Evolutionary conservation across 1,140 invertebrate genomes (phyloP), one percentile per base, ranked within the genome.

Genomic region (Scylla paramamosain): DNA sequence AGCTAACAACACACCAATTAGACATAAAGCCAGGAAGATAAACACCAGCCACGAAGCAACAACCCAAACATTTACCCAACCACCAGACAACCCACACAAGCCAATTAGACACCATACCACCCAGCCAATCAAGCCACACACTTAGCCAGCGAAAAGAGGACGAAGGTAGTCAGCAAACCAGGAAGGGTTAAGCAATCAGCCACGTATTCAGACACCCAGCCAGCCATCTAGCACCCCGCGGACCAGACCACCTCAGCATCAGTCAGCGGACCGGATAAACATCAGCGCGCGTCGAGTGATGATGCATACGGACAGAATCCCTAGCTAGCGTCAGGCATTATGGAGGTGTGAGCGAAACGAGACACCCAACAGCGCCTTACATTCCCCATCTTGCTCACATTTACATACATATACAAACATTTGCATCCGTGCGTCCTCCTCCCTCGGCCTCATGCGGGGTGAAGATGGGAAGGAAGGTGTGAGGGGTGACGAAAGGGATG

Each of bases 391-490:
- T 8, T n/a, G 12, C n/a, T n/a, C 67, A 1, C 20, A n/a, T n/a
- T 77, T n/a, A n/a, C 67, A 77, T 77, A n/a, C 20, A 77, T n/a
- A 77, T 77, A 77, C 67, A 77, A 77, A 77, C 67, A 77, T 77
- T 77, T n/a, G 67, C 67, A 77, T 77, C 67, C 16, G 20, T 20
- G 67, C 67, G 67, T 77, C 20, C 6, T 7, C 20, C 67, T n/a
- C 25, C 67, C 67, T 25, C 67, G 39, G 6, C 39, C 39, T 39
- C 39, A 39, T 39, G 39, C 39, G 39, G 39, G 39, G 39, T 39
- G 39, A 39, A 39, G 39, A 39, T 39, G 39, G 39, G 39, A 2
- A 59, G 12, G 52, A 12, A 59, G 52, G 52, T 59, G 52, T 59
- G 52, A 59, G 39, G 39, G 39, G 6, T 39, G 39, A 39, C 39